phyloP scores from a whole-genome alignment of 1,140 invertebrate species.

The Marisa cornuarietis region DNA sequence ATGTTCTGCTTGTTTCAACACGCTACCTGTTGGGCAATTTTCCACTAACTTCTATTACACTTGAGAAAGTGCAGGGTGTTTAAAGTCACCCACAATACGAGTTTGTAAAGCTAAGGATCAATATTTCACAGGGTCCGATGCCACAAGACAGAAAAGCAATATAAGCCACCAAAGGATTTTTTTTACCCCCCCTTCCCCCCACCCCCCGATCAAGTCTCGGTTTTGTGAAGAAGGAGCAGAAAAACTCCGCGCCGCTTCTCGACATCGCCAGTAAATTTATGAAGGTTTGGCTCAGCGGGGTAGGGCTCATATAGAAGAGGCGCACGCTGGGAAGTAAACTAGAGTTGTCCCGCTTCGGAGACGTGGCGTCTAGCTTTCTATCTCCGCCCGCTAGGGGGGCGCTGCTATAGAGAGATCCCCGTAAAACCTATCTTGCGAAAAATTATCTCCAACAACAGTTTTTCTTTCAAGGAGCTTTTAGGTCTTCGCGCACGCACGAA shows the following conservation, averaged over 20 bases:
- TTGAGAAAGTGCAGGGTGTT: no score
- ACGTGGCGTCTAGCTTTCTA: constrained; percentile 21
- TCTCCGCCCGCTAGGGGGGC: constrained; percentile 5
- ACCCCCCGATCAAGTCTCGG: no score
- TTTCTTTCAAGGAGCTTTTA: background rate
- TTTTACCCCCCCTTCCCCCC: no score
- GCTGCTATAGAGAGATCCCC: constrained; percentile 17
- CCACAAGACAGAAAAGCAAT: no score
- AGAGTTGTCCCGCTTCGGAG: constrained; percentile 26
- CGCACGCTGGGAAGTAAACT: constrained; percentile 21
- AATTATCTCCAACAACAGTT: constrained; percentile 20
- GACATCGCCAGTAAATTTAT: constrained; percentile 17
- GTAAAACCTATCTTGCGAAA: constrained; percentile 25
- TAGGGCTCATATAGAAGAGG: constrained; percentile 15
- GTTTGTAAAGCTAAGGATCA: no score
- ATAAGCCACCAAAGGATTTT: no score
- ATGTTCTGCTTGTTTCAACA: no score
- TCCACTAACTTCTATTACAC: no score
- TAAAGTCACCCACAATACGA: no score
- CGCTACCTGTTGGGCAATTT: no score
- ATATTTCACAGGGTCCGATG: no score
- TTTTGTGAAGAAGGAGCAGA: background rate
- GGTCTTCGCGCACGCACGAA: no score
- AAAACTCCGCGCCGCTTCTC: background rate
- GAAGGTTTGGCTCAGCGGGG: constrained; percentile 18